phyloP scores from a whole-genome alignment of 2,888 invertebrate species.

The Leptarthrus brevirostris region DNA sequence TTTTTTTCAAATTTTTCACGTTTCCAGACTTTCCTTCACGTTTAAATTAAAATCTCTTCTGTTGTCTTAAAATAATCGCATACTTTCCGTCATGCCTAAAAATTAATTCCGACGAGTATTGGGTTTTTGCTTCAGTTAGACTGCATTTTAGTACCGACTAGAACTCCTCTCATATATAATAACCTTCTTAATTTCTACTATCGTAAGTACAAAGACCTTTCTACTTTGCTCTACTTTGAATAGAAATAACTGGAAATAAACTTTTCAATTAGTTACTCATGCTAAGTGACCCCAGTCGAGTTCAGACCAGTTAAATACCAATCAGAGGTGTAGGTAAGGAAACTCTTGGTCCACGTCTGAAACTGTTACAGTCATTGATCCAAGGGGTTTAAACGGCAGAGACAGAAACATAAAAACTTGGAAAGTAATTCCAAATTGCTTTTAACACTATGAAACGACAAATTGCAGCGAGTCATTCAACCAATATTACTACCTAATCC shows the following conservation, averaged over 20 bases:
- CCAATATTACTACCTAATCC: neutral
- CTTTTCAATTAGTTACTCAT: neutral
- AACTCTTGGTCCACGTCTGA: neutral
- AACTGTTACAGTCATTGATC: neutral
- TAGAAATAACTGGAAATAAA: neutral
- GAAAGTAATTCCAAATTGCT: neutral
- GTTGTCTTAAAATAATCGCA: too few species aligned
- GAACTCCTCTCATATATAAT: too few species aligned
- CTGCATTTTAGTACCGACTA: too few species aligned
- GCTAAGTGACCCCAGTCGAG: neutral
- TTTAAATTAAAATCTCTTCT: too few species aligned
- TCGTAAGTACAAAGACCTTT: constrained; percentile 1
- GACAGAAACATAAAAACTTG: neutral
- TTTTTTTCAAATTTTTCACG: too few species aligned
- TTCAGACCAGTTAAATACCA: neutral
- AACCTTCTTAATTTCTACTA: neutral
- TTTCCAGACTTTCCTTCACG: too few species aligned
- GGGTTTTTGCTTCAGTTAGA: too few species aligned
- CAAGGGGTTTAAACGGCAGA: neutral
- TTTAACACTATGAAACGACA: neutral
- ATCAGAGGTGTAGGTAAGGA: neutral
- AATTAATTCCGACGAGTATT: too few species aligned
- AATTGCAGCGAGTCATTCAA: neutral
- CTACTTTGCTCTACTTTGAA: constrained; percentile 7
- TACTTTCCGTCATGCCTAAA: too few species aligned